These are phyloP conservation scores for Hydrophis major DNA, from an alignment of 2,797 vertebrate genomes.

Conservation along the genomic window DNA sequence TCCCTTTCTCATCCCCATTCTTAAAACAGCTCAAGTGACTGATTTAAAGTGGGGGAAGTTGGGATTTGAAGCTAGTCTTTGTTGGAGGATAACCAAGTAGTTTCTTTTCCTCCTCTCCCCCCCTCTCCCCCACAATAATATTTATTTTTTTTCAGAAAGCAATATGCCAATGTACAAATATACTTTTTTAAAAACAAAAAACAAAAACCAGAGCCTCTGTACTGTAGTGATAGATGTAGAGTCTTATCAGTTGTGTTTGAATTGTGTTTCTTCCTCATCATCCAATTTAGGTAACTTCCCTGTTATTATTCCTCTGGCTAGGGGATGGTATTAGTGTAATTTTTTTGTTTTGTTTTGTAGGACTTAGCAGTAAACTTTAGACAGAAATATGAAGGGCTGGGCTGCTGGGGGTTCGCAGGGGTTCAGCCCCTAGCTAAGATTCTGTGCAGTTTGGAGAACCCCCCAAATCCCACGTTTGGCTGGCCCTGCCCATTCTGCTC, in stretches of 20 bases:
- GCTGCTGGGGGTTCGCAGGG: too few relatives aligned
- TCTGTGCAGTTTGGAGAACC: too few relatives aligned
- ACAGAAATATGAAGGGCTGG: too few relatives aligned
- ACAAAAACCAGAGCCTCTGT: too few relatives aligned
- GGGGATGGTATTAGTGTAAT: not conserved
- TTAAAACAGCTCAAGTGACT: not conserved
- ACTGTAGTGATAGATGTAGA: not conserved
- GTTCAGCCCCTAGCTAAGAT: too few relatives aligned
- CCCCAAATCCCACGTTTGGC: too few relatives aligned
- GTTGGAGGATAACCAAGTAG: not conserved
- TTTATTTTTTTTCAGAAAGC: not conserved
- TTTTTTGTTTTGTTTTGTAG: not conserved
- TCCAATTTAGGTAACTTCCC: not conserved
- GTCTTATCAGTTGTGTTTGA: not conserved
- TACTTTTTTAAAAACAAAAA: not conserved
- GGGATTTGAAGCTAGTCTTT: not conserved
- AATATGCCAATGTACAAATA: not conserved
- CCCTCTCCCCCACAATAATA: not conserved
- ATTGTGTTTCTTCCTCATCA: not conserved
- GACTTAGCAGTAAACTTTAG: not conserved
- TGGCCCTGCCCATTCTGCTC: too few relatives aligned
- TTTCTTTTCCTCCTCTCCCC: not conserved
- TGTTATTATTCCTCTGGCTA: not conserved
- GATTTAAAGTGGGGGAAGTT: not conserved
- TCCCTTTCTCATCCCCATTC: not conserved